Percentiles rank a stretch among this genome's conserved stretches.
Conservation (phyloP, 2,888 invertebrate genomes). For the Odontocerum albicorne region DNA sequence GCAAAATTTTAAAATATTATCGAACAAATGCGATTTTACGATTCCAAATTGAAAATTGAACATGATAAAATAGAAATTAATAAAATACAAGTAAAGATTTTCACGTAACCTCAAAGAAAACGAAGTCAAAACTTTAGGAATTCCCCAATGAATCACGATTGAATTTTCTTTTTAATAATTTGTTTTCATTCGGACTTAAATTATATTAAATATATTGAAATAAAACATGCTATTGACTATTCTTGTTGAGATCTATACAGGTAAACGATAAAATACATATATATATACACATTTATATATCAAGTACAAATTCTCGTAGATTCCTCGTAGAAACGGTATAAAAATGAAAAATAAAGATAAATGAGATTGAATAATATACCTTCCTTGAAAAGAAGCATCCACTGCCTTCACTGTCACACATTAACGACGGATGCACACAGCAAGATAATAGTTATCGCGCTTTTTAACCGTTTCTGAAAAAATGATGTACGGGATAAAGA, state of each 20-base stretch:
- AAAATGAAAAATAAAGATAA: too few relatives aligned
- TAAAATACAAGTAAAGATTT: too few relatives aligned
- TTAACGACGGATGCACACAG: slow-evolving; percentile 42
- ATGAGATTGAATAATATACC: slow-evolving; percentile 48
- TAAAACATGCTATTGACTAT: too few relatives aligned
- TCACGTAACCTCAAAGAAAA: too few relatives aligned
- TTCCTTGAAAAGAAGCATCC: slow-evolving; percentile 70
- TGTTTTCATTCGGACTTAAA: too few relatives aligned
- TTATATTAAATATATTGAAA: slow-evolving; percentile 3
- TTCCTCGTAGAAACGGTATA: too few relatives aligned
- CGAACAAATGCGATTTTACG: too few relatives aligned
- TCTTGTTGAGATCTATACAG: not conserved
- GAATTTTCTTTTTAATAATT: too few relatives aligned
- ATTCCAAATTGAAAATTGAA: too few relatives aligned
- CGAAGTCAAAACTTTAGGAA: not conserved
- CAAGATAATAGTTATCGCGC: slow-evolving; percentile 25
- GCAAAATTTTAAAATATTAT: too few relatives aligned
- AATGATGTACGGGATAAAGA: slow-evolving; percentile 34
- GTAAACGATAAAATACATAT: slow-evolving; percentile 5
- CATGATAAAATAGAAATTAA: too few relatives aligned
- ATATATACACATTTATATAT: not conserved
- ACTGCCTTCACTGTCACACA: slow-evolving; percentile 73
- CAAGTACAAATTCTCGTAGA: too few relatives aligned
- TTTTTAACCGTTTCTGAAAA: slow-evolving; percentile 22
- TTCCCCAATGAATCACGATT: slow-evolving; percentile 8